Conservation (phyloP, 2,113 vertebrate genomes). For the Lasiurus borealis region DNA sequence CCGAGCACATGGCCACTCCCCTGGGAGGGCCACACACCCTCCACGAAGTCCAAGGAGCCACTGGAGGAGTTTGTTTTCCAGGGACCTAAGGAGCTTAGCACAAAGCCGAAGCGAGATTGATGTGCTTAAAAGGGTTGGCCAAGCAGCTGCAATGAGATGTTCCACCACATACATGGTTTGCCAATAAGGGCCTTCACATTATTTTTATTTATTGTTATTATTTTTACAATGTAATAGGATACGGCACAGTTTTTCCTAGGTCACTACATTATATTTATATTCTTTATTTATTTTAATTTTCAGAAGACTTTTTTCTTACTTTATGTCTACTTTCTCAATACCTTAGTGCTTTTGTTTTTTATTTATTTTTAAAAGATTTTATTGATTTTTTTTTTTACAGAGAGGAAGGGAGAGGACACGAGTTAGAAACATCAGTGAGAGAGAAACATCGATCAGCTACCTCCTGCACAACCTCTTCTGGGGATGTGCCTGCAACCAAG, state of each 20-base stretch:
- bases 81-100: background rate
- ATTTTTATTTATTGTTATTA: slow-evolving; percentile 9
- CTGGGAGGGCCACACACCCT: background rate
- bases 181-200: background rate
- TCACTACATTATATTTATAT: background rate
- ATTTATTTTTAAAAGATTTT: too few species aligned
- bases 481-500: too few species aligned
- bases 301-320: background rate
- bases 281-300: background rate
- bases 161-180: background rate
- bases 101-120: background rate
- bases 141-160: background rate
- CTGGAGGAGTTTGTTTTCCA: background rate
- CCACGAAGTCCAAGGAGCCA: background rate
- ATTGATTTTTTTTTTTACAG: too few species aligned
- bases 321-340: background rate
- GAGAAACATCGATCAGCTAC: too few species aligned
- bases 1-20: background rate
- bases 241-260: background rate
- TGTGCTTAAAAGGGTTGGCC: background rate
- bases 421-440: too few species aligned
- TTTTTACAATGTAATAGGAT: background rate
- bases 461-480: too few species aligned
- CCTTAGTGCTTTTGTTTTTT: background rate
- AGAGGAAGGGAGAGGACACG: too few species aligned